Evolutionary conservation across 2,113 vertebrate species (phyloP).

Genomic region (Ceyx melanurus): DNA sequence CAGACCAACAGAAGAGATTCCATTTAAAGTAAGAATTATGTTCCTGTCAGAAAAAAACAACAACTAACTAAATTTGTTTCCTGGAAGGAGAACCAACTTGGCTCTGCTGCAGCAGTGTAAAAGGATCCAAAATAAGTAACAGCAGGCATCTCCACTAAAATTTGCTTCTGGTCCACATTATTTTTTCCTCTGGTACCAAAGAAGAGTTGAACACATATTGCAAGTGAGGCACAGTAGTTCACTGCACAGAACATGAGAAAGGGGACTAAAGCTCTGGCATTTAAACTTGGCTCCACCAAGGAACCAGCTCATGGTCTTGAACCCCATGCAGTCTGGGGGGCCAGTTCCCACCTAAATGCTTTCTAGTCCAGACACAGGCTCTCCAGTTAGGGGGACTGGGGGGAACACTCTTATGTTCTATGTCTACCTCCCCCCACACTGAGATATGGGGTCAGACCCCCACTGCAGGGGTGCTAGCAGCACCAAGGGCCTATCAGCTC

Average conservation of each 20-base stretch:
- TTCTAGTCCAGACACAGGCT: not conserved
- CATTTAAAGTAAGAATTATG: conserved; percentile 44
- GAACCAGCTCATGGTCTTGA: not conserved
- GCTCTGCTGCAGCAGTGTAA: not conserved
- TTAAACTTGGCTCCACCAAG: not conserved
- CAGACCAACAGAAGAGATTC: conserved; percentile 33
- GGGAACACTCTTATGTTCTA: not conserved
- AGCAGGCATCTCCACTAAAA: conserved; percentile 40
- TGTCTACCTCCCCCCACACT: not conserved
- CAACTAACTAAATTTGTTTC: conserved; percentile 45
- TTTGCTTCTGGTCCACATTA: conserved; percentile 30
- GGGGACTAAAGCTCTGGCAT: not conserved
- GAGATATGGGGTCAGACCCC: not conserved
- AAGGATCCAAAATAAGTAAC: conserved; percentile 64
- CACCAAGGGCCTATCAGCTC: not conserved
- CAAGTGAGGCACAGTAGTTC: not conserved
- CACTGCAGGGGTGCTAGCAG: not conserved
- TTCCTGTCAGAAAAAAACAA: conserved; percentile 41
- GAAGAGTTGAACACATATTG: not conserved
- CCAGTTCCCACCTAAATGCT: not conserved
- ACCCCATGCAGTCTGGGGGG: not conserved
- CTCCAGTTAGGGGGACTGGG: fast-evolving
- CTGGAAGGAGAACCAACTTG: conserved; percentile 60
- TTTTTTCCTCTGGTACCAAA: conserved; percentile 27
- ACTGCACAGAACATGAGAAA: not conserved